Evolutionary conservation across 2,797 vertebrate genomes (phyloP).

Genomic region (Takifugu ocellatus): DNA sequence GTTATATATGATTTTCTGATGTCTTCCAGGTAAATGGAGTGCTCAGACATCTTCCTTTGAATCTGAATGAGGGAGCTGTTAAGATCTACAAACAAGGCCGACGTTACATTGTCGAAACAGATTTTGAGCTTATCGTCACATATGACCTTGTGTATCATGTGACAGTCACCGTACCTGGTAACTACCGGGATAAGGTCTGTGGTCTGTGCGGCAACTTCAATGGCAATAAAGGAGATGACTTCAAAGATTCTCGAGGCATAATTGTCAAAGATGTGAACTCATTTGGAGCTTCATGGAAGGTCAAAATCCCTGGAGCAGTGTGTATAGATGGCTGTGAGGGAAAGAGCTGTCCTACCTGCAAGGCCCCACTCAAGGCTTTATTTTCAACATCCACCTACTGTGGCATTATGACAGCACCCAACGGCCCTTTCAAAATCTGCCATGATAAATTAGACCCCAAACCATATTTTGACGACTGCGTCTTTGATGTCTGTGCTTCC

Average conservation of each 20-base stretch:
- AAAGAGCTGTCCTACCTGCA: slow-evolving; percentile 58
- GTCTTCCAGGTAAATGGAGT: slow-evolving; percentile 70
- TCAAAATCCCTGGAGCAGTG: slow-evolving; percentile 45
- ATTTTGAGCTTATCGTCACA: slow-evolving; percentile 69
- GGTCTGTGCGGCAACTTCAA: slow-evolving; percentile 79
- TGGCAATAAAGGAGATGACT: slow-evolving; percentile 57
- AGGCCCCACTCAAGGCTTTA: slow-evolving; percentile 33
- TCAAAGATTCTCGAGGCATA: slow-evolving; percentile 62
- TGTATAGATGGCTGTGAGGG: slow-evolving; percentile 64
- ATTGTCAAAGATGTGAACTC: slow-evolving; percentile 57
- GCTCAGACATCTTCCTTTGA: slow-evolving; percentile 62
- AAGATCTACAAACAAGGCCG: slow-evolving; percentile 53
- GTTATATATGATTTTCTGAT: not conserved
- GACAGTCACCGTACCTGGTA: slow-evolving; percentile 65
- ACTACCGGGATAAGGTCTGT: slow-evolving; percentile 62
- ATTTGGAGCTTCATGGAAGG: slow-evolving; percentile 65
- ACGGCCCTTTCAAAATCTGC: slow-evolving; percentile 67
- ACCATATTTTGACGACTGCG: slow-evolving; percentile 70
- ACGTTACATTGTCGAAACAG: slow-evolving; percentile 51
- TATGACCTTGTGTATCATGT: slow-evolving; percentile 70
- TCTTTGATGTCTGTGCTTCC: slow-evolving; percentile 66
- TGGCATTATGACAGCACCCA: slow-evolving; percentile 56
- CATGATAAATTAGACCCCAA: slow-evolving; percentile 55
- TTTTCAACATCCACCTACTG: slow-evolving; percentile 63
- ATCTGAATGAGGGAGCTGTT: slow-evolving; percentile 56